Evolutionary conservation across 2,797 vertebrate genomes (phyloP).

Genomic region (Melanotaenia pygmaea): DNA sequence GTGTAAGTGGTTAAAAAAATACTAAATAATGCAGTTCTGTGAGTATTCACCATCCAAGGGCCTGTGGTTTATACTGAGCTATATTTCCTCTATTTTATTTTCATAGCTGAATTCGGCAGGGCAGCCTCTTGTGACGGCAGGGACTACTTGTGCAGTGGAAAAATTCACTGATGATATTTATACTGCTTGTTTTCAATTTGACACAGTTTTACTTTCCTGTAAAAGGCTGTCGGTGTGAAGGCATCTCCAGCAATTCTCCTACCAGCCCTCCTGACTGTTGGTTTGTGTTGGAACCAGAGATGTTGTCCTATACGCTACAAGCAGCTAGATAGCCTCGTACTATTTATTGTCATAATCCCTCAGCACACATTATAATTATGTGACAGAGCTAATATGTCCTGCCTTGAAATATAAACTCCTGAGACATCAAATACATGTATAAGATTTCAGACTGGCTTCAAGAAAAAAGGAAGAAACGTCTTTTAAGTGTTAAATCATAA

Average conservation of each 20-base stretch:
- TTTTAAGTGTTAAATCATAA: constrained; percentile 68
- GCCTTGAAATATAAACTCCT: constrained; percentile 56
- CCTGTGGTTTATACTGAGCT: constrained; percentile 64
- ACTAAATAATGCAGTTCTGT: constrained; percentile 69
- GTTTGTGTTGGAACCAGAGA: constrained; percentile 72
- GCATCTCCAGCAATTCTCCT: constrained; percentile 45
- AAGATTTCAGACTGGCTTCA: constrained; percentile 47
- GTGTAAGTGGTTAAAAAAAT: constrained; percentile 58
- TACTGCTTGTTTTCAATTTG: constrained; percentile 70
- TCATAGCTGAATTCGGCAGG: constrained; percentile 63
- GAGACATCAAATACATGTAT: constrained; percentile 64
- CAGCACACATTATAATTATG: constrained; percentile 71
- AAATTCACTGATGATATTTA: constrained; percentile 61
- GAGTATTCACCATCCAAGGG: constrained; percentile 49
- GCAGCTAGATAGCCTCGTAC: constrained; percentile 50
- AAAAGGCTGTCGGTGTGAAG: constrained; percentile 45
- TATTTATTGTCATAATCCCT: constrained; percentile 77
- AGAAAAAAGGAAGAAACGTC: constrained; percentile 54
- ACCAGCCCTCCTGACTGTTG: constrained; percentile 21
- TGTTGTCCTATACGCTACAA: constrained; percentile 62
- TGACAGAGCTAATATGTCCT: constrained; percentile 63
- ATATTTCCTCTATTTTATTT: constrained; percentile 77
- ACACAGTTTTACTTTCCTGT: constrained; percentile 66
- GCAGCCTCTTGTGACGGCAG: constrained; percentile 44
- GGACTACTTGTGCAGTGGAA: constrained; percentile 60